A percentile compares a stretch with the other conserved stretches of the same genome.
phyloP scores from a whole-genome alignment of 2,113 vertebrate genomes.

The Calidris pugnax region DNA sequence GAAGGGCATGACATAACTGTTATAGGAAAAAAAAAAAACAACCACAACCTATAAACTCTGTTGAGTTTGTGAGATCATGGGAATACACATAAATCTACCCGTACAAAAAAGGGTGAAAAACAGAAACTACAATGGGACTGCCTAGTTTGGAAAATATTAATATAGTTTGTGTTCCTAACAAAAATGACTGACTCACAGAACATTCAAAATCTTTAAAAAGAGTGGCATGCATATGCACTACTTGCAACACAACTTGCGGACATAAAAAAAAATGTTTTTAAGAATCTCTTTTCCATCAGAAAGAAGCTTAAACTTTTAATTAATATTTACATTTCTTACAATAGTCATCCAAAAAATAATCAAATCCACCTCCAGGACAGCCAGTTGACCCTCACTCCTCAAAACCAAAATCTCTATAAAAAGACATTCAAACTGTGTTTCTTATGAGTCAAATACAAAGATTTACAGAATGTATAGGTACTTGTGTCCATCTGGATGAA shows the following conservation, averaged over 20 bases:
- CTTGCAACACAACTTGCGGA: not conserved
- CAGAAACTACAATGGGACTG: not conserved
- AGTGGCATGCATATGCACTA: rapidly evolving
- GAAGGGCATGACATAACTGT: not conserved
- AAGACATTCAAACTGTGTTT: not conserved
- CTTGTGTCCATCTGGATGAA: not conserved
- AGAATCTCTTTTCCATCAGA: not conserved
- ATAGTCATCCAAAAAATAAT: not conserved
- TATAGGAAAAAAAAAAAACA: not conserved
- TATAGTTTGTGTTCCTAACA: not conserved
- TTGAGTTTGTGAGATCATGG: not conserved
- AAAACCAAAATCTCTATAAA: not conserved
- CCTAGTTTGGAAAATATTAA: not conserved
- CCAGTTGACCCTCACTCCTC: not conserved
- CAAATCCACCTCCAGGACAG: not conserved
- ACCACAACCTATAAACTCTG: not conserved
- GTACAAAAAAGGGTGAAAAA: not conserved
- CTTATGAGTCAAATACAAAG: not conserved
- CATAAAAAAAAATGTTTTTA: not conserved
- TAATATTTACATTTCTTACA: not conserved
- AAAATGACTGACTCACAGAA: not conserved
- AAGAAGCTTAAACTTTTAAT: not conserved
- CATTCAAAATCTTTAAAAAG: not conserved
- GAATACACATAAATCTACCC: not conserved
- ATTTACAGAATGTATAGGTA: not conserved